phyloP scores from a whole-genome alignment of 2,113 vertebrate genomes.

The Coregonus clupeaformis region DNA sequence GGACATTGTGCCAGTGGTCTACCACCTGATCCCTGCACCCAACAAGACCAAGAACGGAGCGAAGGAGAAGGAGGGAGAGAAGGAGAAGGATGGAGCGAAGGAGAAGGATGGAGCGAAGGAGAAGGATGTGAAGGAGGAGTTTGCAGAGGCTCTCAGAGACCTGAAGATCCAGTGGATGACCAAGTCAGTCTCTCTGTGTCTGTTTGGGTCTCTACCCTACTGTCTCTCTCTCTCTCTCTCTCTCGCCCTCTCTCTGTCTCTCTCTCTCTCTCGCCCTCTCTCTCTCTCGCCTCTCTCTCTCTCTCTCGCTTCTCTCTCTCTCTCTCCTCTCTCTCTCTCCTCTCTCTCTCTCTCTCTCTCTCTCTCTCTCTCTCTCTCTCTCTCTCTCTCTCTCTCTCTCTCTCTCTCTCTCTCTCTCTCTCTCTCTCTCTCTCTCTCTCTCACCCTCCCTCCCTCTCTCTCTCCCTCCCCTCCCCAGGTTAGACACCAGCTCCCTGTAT shows the following conservation, averaged over 20 bases:
- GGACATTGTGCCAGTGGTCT: slow-evolving; percentile 91
- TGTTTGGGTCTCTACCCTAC: no score
- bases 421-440: not conserved
- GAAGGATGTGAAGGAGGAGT: slow-evolving; percentile 93
- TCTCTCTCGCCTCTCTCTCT: not conserved
- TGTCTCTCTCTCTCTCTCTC: not conserved
- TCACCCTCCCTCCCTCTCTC: not conserved
- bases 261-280: not conserved
- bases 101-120: slow-evolving; percentile 93
- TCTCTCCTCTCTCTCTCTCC: not conserved
- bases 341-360: not conserved
- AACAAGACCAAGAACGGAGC: slow-evolving; percentile 93
- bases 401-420: not conserved
- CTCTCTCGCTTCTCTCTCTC: not conserved
- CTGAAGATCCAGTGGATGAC: slow-evolving; percentile 99
- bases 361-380: not conserved
- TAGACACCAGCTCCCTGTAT: slow-evolving; percentile 86
- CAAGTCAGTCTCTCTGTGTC: slow-evolving; percentile 76
- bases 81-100: slow-evolving; percentile 94
- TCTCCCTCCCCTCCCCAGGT: slow-evolving; percentile 62
- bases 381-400: not conserved
- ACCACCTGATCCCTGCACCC: slow-evolving; percentile 92
- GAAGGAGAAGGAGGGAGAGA: slow-evolving; percentile 79
- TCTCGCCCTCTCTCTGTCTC: no score
- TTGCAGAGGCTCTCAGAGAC: slow-evolving; percentile 91